phyloP scores from a whole-genome alignment of 2,797 vertebrate genomes.

The Silurus aristotelis region DNA sequence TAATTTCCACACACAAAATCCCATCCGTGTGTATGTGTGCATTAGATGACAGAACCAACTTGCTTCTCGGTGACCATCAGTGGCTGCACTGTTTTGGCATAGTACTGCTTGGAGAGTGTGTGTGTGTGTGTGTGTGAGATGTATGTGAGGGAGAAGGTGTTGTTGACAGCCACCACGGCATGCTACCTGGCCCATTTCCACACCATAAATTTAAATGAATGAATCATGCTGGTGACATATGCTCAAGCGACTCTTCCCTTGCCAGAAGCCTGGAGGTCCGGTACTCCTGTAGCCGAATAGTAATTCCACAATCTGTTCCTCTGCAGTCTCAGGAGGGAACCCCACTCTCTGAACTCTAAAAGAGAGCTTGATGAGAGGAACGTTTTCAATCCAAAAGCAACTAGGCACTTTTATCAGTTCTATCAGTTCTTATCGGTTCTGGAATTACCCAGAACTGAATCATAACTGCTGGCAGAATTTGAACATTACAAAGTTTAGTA shows the following conservation, averaged over 20 bases:
- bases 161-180: conserved; percentile 57
- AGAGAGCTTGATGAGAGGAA: conserved; percentile 46
- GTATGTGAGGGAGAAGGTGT: conserved; percentile 56
- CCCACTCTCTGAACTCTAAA: conserved; percentile 50
- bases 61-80: conserved; percentile 47
- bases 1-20: conserved; percentile 57
- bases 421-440: conserved; percentile 1
- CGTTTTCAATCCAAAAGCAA: conserved; percentile 35
- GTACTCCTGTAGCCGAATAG: conserved; percentile 57
- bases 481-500: not conserved
- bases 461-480: not conserved
- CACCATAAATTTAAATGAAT: conserved; percentile 65
- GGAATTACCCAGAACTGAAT: not conserved
- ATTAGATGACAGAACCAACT: conserved; percentile 46
- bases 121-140: conserved; percentile 19
- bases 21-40: conserved; percentile 48
- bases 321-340: conserved; percentile 58
- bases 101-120: conserved; percentile 51
- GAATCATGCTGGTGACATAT: conserved; percentile 64
- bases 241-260: conserved; percentile 59
- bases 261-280: conserved; percentile 63
- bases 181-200: conserved; percentile 60
- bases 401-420: conserved; percentile 8
- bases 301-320: conserved; percentile 65
- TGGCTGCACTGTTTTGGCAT: conserved; percentile 45